These are phyloP conservation scores for Bufotes viridis DNA, from an alignment of 2,797 vertebrate genomes.

Conservation along the genomic window DNA sequence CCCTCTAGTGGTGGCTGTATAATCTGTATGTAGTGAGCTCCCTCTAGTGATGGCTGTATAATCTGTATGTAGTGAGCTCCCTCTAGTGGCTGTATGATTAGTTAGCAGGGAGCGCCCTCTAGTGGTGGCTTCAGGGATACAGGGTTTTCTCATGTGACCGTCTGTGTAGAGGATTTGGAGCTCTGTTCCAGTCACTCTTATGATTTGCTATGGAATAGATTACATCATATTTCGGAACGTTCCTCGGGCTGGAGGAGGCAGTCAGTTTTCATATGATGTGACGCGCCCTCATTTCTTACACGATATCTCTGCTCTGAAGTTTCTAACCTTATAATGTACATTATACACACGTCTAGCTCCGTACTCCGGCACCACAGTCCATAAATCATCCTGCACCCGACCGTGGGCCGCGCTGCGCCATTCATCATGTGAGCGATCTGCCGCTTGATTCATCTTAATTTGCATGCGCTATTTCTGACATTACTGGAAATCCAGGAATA, in stretches of 20 bases:
- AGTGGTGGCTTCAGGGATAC: neutral
- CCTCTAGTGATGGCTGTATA: too few relatives aligned
- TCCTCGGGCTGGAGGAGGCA: too few relatives aligned
- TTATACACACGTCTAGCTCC: neutral
- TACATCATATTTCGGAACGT: too few relatives aligned
- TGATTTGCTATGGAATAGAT: too few relatives aligned
- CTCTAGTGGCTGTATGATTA: too few relatives aligned
- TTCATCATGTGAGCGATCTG: constrained; percentile 35
- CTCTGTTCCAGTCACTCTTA: neutral
- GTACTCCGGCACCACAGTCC: neutral
- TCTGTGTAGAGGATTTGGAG: neutral
- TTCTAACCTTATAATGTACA: neutral
- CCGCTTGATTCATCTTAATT: constrained; percentile 52
- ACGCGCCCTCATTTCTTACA: neutral
- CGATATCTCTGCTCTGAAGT: neutral
- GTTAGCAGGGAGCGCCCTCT: neutral
- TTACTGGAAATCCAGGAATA: constrained; percentile 43
- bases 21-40: too few relatives aligned
- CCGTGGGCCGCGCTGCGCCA: neutral
- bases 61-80: too few relatives aligned
- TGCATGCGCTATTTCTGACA: constrained; percentile 50
- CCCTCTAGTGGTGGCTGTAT: too few relatives aligned
- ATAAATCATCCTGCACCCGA: constrained; percentile 47
- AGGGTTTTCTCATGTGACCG: neutral
- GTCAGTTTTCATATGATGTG: too few relatives aligned